phyloP scores from a whole-genome alignment of 2,888 invertebrate genomes.

The Brassicogethes aeneus region DNA sequence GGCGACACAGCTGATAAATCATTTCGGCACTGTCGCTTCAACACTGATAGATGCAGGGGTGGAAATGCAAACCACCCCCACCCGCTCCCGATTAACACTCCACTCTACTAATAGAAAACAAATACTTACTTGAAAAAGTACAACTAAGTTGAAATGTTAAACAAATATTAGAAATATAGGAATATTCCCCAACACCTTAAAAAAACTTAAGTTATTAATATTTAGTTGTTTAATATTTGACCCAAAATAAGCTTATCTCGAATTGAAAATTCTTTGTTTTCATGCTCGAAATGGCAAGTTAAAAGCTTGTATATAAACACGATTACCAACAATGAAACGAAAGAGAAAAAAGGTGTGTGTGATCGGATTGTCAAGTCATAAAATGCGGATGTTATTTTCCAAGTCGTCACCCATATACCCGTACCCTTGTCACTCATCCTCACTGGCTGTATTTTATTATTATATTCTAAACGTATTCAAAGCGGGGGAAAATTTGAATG shows the following conservation, averaged over 20 bases:
- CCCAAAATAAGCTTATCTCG: no score
- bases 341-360: constrained; percentile 7
- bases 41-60: neutral
- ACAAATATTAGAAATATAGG: no score
- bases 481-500: constrained; percentile 42
- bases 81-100: neutral
- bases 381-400: constrained; percentile 24
- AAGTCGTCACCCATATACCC: constrained; percentile 24
- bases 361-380: constrained; percentile 18
- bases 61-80: neutral
- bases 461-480: constrained; percentile 35
- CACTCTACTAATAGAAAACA: no score
- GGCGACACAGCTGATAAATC: neutral
- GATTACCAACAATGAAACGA: no score
- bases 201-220: no score
- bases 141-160: no score
- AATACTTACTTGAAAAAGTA: no score
- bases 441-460: constrained; percentile 31
- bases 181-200: no score
- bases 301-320: no score
- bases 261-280: no score
- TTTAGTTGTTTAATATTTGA: no score
- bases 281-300: no score
- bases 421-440: constrained; percentile 30
- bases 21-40: neutral